A percentile compares a stretch with the other conserved stretches of the same genome.
These are phyloP conservation scores for Pipa parva DNA, from an alignment of 2,113 vertebrate genomes.

Conservation along the genomic window DNA sequence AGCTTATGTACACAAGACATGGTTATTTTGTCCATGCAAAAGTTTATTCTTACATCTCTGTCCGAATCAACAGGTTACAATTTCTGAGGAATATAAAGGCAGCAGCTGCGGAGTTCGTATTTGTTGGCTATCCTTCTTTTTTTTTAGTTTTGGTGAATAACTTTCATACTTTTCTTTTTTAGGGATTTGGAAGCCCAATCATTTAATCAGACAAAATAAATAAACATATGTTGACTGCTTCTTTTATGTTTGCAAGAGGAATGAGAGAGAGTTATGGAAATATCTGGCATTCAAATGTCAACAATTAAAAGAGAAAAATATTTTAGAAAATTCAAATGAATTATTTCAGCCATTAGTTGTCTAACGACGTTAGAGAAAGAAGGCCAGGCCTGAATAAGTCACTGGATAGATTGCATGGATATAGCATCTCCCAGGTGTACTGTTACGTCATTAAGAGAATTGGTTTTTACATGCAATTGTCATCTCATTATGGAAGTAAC, in stretches of 20 bases:
- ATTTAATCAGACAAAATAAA: no score
- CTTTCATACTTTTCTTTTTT: no score
- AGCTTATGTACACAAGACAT: slow-evolving; percentile 45
- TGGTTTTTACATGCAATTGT: not conserved
- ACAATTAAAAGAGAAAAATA: no score
- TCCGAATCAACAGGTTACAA: slow-evolving; percentile 1
- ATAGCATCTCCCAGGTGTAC: not conserved
- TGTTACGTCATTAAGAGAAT: not conserved
- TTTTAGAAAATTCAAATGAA: no score
- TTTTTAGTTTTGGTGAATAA: no score
- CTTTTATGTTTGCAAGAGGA: no score
- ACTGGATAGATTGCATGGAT: not conserved
- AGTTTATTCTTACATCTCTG: slow-evolving; percentile 6
- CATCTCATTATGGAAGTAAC: not conserved
- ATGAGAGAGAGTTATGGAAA: not conserved
- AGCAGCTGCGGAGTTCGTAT: no score
- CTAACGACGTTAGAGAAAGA: not conserved
- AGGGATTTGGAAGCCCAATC: no score
- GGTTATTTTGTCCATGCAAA: not conserved
- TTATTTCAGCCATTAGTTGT: not conserved
- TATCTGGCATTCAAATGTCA: not conserved
- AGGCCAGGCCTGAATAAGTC: not conserved
- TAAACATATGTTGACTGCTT: no score
- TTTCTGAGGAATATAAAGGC: not conserved
- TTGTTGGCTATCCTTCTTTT: not conserved